Conservation (phyloP, 2,888 invertebrate species). For the Brachycybe producta region DNA sequence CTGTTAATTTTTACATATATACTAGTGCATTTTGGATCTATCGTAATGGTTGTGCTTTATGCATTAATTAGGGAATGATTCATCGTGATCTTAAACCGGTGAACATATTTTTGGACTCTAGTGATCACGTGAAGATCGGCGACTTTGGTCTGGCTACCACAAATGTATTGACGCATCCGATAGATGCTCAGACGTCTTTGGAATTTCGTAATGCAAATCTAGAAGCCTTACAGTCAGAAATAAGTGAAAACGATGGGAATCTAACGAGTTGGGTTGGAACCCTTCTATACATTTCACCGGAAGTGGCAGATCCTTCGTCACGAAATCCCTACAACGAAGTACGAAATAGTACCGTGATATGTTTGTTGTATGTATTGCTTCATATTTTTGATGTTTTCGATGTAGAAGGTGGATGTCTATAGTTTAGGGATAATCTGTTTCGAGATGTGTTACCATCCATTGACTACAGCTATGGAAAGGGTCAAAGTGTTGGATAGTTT, state of each 20-base stretch:
- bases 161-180: background rate
- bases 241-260: conserved; percentile 21
- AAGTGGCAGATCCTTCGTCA: conserved; percentile 54
- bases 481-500: conserved; percentile 59
- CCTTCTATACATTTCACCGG: conserved; percentile 88
- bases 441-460: conserved; percentile 82
- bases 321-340: conserved; percentile 62
- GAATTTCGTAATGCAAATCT: conserved; percentile 18
- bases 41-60: conserved; percentile 46
- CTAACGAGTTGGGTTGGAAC: conserved; percentile 83
- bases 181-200: background rate
- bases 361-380: background rate
- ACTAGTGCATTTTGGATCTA: conserved; percentile 46
- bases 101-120: conserved; percentile 84
- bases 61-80: conserved; percentile 25
- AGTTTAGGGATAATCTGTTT: conserved; percentile 83
- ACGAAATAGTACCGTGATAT: conserved; percentile 15
- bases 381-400: conserved; percentile 12
- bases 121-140: conserved; percentile 90
- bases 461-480: conserved; percentile 80
- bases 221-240: conserved; percentile 9
- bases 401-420: conserved; percentile 59
- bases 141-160: conserved; percentile 94
- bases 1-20: conserved; percentile 22
- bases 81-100: conserved; percentile 44